Evolutionary conservation across 2,797 vertebrate species (phyloP), one percentile per base, ranked within the genome.

Genomic region (Masticophis lateralis): DNA sequence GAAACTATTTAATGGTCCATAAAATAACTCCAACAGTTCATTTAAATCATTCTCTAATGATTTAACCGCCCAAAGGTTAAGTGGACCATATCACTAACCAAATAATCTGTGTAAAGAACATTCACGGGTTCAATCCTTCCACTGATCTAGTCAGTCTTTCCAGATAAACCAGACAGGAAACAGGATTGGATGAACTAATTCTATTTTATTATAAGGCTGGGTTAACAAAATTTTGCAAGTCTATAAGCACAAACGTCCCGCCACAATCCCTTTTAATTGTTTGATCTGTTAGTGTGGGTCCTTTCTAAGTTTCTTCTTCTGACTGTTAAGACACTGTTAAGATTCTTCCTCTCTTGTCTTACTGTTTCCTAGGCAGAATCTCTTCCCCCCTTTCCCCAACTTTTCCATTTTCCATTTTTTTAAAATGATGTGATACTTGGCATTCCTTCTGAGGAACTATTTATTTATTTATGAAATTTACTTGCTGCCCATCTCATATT

Each of bases 1-100:
- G 92, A 92, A 96, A 74, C 89, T 91, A 83, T 91, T 51, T 83
- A 53, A 14, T 27, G 59, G 43, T 96, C 92, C 87, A 94, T 88
- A 92, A 96, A 95, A 94, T 96, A 88, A 28, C 4, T 83, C 0
- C 47, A 0, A 18, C 47, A 92, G 59, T 93, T 94, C 87, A 93
- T 95, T n/a, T 90, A 94, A 95, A 8, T 5, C 0, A n/a, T 25
- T 90, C 88, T 9, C 18, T 88, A 32, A 89, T 51, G 47, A 51
- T 51, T 51, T 51, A 51, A 51, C 90, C 43, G 12, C 55, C 25
- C 57, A 89, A 83, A 91, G 55, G 79, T 91, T 83, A 93, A 69
- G 66, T 14, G 66, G 57, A 87, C n/a, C 86, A 86, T 53, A 88
- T 56, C 47, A 83, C 57, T 74, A 93, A 88, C 37, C 59, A 10